A percentile compares a stretch with the other conserved stretches of the same genome.
These are phyloP conservation scores for Colletes gigas DNA, from an alignment of 1,140 invertebrate genomes.

Conservation along the genomic window DNA sequence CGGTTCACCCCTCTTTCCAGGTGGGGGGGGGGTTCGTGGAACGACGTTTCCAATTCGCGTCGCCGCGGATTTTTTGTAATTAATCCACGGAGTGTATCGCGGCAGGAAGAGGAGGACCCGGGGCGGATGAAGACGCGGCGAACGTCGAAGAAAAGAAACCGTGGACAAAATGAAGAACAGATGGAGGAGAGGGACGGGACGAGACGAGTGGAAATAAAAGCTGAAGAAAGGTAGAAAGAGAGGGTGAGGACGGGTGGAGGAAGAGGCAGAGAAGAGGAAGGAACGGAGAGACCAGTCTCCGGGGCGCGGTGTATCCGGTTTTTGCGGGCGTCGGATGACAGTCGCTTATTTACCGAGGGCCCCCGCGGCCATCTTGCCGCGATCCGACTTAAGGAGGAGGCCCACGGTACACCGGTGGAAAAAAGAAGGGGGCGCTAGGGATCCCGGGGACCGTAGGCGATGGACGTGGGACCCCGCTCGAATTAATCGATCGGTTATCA, in stretches of 20 bases:
- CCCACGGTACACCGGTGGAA: slow-evolving; percentile 52
- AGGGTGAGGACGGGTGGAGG: too few relatives aligned
- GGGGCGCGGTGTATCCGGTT: slow-evolving; percentile 76
- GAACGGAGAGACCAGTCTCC: slow-evolving; percentile 67
- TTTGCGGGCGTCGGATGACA: slow-evolving; percentile 80
- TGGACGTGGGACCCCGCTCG: slow-evolving; percentile 55
- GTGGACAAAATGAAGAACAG: slow-evolving; percentile 42
- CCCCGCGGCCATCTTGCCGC: slow-evolving; percentile 78
- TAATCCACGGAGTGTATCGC: slow-evolving; percentile 65
- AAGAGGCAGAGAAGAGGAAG: slow-evolving; percentile 3
- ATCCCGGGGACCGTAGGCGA: slow-evolving; percentile 47
- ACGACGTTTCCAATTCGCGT: slow-evolving; percentile 77
- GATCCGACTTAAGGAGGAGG: slow-evolving; percentile 77
- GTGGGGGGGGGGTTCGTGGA: slow-evolving; percentile 68
- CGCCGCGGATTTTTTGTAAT: slow-evolving; percentile 75
- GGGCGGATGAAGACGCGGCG: slow-evolving; percentile 7
- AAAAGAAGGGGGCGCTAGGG: slow-evolving; percentile 44
- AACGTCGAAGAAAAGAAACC: slow-evolving; percentile 8
- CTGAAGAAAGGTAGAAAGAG: slow-evolving; percentile 2
- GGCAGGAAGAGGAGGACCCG: slow-evolving; percentile 25
- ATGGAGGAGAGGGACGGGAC: slow-evolving; percentile 38
- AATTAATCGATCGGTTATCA: slow-evolving; percentile 65
- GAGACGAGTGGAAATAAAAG: slow-evolving; percentile 37
- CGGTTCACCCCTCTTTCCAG: too few relatives aligned
- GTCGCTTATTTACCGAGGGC: slow-evolving; percentile 79